These are phyloP conservation scores for Luehdorfia chinensis DNA, from an alignment of 1,140 invertebrate species.

Conservation along the genomic window DNA sequence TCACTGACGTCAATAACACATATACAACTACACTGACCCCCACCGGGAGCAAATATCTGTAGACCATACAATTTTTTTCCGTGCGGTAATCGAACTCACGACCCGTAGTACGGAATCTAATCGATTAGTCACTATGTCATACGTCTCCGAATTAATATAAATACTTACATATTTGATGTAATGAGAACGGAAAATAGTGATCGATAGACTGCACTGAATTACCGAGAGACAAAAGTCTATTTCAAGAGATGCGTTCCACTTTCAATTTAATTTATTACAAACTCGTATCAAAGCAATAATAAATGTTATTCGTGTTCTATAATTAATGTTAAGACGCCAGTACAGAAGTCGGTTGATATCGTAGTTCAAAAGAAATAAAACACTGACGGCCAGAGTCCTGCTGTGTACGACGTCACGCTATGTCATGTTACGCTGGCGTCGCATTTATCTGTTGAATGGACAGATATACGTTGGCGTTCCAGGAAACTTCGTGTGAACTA, in stretches of 20 bases:
- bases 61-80: no score
- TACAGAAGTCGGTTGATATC: constrained; percentile 33
- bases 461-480: constrained; percentile 21
- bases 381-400: constrained; percentile 37
- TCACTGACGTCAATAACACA: no score
- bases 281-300: constrained; percentile 19
- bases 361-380: constrained; percentile 46
- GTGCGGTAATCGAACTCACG: no score
- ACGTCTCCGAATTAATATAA: no score
- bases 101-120: no score
- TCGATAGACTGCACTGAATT: constrained; percentile 13
- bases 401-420: no score
- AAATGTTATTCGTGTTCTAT: constrained; percentile 18
- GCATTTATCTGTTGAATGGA: constrained; percentile 28
- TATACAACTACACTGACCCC: no score
- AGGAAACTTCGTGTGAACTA: constrained; percentile 10
- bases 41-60: no score
- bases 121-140: no score
- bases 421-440: constrained; percentile 40
- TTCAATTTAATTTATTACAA: constrained; percentile 12
- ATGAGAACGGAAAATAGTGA: constrained; percentile 11
- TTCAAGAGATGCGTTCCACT: constrained; percentile 12
- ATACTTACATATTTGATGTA: no score
- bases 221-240: constrained; percentile 11
- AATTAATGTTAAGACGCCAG: constrained; percentile 21